These are phyloP conservation scores for Dasypogon diadema DNA, from an alignment of 2,888 invertebrate genomes.

Conservation along the genomic window DNA sequence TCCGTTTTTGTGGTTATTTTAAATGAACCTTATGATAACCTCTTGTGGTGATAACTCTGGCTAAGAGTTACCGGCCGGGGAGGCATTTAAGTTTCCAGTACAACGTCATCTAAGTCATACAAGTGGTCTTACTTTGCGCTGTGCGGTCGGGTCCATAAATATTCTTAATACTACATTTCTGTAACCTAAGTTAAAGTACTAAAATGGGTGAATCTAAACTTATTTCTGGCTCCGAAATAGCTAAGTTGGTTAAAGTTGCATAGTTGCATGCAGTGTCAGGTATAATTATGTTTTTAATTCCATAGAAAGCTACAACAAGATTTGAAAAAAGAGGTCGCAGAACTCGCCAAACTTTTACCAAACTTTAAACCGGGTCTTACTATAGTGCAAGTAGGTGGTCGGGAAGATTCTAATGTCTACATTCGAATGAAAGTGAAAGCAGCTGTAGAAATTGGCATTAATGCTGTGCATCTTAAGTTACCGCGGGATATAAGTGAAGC, in stretches of 20 bases:
- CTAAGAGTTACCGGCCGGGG: too few relatives aligned
- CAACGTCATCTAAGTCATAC: too few relatives aligned
- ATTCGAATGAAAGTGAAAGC: conserved; percentile 96
- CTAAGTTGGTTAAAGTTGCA: conserved; percentile 74
- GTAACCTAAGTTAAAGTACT: too few relatives aligned
- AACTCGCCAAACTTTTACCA: conserved; percentile 72
- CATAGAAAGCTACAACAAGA: conserved; percentile 79
- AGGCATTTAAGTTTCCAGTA: too few relatives aligned
- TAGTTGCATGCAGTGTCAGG: neutral
- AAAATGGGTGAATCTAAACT: conserved; percentile 67
- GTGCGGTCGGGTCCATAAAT: too few relatives aligned
- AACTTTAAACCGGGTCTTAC: conserved; percentile 83
- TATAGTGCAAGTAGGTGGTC: conserved; percentile 95
- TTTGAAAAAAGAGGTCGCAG: conserved; percentile 75
- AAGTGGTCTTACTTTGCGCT: too few relatives aligned
- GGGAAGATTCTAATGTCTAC: conserved; percentile 98
- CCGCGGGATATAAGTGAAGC: conserved; percentile 84
- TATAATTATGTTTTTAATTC: conserved; percentile 9
- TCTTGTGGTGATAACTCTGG: too few relatives aligned
- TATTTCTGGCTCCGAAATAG: conserved; percentile 77
- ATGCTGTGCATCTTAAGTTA: conserved; percentile 82
- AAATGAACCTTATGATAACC: too few relatives aligned
- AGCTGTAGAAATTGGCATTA: conserved; percentile 90
- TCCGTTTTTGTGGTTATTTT: too few relatives aligned
- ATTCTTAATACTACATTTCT: too few relatives aligned